Conservation (phyloP, 1,140 invertebrate species). For the Drosophila kohkoa region DNA sequence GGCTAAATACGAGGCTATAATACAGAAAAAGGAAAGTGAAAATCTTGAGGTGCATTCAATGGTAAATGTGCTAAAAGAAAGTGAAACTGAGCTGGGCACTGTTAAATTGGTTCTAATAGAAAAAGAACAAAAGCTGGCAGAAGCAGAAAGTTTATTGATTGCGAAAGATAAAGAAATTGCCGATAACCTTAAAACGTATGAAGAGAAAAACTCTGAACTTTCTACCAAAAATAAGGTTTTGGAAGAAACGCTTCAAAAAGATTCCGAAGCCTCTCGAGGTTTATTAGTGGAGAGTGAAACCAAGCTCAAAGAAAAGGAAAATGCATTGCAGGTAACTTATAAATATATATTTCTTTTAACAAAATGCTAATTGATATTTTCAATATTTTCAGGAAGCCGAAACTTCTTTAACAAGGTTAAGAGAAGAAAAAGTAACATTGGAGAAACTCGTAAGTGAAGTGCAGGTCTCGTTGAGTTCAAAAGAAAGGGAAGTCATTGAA, state of each 20-base stretch:
- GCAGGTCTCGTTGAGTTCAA: conserved; percentile 44
- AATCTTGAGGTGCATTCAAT: conserved; percentile 33
- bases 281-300: conserved; percentile 19
- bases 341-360: not conserved
- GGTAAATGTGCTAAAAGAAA: conserved; percentile 53
- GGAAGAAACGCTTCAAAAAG: conserved; percentile 24
- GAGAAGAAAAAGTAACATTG: conserved; percentile 34
- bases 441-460: conserved; percentile 9
- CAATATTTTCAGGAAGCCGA: not conserved
- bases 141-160: conserved; percentile 48
- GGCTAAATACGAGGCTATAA: conserved; percentile 52
- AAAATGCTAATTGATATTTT: not conserved
- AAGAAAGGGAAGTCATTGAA: conserved; percentile 41
- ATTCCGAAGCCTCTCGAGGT: conserved; percentile 16
- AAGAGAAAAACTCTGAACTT: conserved; percentile 42
- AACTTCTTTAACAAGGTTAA: conserved; percentile 30
- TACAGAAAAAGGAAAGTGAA: conserved; percentile 63
- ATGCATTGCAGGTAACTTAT: conserved; percentile 24
- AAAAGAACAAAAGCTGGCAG: conserved; percentile 42
- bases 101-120: conserved; percentile 40
- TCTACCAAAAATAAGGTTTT: conserved; percentile 10
- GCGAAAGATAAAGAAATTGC: conserved; percentile 42
- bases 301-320: conserved; percentile 28
- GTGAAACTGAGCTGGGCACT: conserved; percentile 49
- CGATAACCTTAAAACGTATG: conserved; percentile 32